These are phyloP conservation scores for Acanthisitta chloris DNA, from an alignment of 2,113 vertebrate species.

Conservation along the genomic window DNA sequence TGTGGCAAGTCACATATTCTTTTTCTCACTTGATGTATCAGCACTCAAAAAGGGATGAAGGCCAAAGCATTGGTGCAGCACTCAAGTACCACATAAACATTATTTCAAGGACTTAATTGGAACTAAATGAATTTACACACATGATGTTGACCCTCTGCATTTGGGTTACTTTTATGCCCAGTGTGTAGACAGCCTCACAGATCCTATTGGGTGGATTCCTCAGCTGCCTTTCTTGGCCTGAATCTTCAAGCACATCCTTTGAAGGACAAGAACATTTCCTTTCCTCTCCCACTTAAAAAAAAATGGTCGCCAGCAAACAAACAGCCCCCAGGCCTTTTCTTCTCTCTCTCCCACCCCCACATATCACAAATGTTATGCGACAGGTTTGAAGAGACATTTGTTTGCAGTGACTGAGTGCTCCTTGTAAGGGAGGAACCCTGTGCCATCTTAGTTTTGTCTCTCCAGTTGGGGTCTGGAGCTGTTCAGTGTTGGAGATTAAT, in stretches of 20 bases:
- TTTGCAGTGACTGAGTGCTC: conserved; percentile 17
- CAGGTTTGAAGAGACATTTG: conserved; percentile 27
- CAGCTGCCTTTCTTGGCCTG: background rate
- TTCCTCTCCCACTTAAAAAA: background rate
- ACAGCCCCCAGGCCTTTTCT: background rate
- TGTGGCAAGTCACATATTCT: background rate
- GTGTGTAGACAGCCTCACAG: background rate
- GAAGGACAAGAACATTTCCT: background rate
- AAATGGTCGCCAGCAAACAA: background rate
- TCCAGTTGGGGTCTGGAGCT: conserved; percentile 18
- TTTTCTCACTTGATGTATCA: background rate
- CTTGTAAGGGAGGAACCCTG: conserved; percentile 29
- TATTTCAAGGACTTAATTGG: background rate
- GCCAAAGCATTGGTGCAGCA: background rate
- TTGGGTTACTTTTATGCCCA: background rate
- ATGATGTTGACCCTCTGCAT: background rate
- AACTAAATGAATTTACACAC: background rate
- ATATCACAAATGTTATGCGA: background rate
- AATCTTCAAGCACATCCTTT: background rate
- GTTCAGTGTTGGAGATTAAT: conserved; percentile 18
- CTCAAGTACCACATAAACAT: background rate
- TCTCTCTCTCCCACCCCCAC: background rate
- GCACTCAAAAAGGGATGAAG: background rate
- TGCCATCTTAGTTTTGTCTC: conserved; percentile 30
- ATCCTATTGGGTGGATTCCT: background rate